Conservation (phyloP, 2,888 invertebrate genomes). For the Abscondita cerata region DNA sequence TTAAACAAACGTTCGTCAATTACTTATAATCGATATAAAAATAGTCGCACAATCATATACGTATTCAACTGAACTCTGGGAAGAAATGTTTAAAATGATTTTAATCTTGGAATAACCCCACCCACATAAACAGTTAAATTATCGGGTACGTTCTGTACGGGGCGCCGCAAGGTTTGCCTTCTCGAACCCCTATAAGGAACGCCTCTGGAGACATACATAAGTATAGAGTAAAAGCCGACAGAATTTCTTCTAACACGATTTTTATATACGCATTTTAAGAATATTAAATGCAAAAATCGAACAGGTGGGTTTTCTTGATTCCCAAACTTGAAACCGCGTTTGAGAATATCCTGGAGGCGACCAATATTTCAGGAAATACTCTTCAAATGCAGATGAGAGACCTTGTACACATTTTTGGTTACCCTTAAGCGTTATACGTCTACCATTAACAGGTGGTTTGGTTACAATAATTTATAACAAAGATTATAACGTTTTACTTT, state of each 20-base stretch:
- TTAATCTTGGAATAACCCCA: conserved; percentile 51
- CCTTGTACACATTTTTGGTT: background rate
- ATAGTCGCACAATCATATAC: conserved; percentile 24
- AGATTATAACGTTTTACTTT: background rate
- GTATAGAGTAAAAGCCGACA: conserved; percentile 52
- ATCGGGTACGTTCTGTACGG: conserved; percentile 52
- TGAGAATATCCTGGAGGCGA: background rate
- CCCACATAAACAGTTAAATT: conserved; percentile 56
- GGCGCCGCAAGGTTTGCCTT: conserved; percentile 55
- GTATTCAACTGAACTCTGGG: conserved; percentile 49
- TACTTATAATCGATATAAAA: background rate
- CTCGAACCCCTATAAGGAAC: conserved; percentile 54
- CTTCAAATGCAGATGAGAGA: conserved; percentile 7
- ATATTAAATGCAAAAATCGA: background rate
- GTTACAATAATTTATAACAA: conserved; percentile 5
- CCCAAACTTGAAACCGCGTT: background rate
- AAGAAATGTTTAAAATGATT: conserved; percentile 47
- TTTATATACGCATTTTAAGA: background rate
- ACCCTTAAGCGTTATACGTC: conserved; percentile 2
- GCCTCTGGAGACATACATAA: conserved; percentile 57
- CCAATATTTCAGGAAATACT: conserved; percentile 9
- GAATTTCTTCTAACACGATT: conserved; percentile 9
- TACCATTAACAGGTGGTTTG: conserved; percentile 6
- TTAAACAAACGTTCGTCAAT: background rate
- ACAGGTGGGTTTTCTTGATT: background rate